Base-by-base conservation (phyloP, 2,888 invertebrate genomes). In the Alcis repandata region DNA sequence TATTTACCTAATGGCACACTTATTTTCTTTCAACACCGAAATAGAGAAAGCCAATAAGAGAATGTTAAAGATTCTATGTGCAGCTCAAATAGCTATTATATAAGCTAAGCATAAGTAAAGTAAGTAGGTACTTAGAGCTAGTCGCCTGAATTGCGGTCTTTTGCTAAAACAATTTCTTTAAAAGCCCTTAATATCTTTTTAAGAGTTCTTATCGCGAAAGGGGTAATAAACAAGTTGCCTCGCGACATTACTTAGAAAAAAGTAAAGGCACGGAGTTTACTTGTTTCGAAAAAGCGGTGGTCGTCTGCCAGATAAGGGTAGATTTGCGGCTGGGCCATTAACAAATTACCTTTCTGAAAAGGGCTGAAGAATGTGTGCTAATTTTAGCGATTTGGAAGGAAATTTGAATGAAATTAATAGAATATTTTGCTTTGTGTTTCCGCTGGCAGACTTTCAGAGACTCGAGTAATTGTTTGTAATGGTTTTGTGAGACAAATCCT, bases 291-390 rank as follows among this genome's bases (percentile, higher is more conserved):
- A 89, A 87, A 86, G 86, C 89, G 86, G 85, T 85, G 85, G 85
- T 74, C 79, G 86, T 77, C 82, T 84, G 90, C 90, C 89, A 85
- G 92, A 93, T 93, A 91, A 83, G 83, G 75, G 77, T 82, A 87
- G 90, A 91, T 92, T 92, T 91, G 91, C 89, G 87, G 83, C 84
- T 82, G 76, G 78, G 73, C 89, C 90, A 91, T 92, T 92, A 89
- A 89, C 91, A 90, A 92, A 92, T 92, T 90, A 88, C 89, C 85
- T 46, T 51, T 82, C 84, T 84, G 85, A 85, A 83, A 81, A 82
- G 67, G 77, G 72, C 75, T 78, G 70, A 48, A 45, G 10, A 63
- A 63, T 43, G 22, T 59, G 40, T 52, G 9, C 15, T 46, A 40
- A 36, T 38, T 52, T 38, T n/a, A 11, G 1, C 10, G 6, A 49